Percentiles rank a stretch among this genome's conserved stretches.
Evolutionary conservation across 2,797 vertebrate species (phyloP).

Genomic region (Lerista edwardsae): DNA sequence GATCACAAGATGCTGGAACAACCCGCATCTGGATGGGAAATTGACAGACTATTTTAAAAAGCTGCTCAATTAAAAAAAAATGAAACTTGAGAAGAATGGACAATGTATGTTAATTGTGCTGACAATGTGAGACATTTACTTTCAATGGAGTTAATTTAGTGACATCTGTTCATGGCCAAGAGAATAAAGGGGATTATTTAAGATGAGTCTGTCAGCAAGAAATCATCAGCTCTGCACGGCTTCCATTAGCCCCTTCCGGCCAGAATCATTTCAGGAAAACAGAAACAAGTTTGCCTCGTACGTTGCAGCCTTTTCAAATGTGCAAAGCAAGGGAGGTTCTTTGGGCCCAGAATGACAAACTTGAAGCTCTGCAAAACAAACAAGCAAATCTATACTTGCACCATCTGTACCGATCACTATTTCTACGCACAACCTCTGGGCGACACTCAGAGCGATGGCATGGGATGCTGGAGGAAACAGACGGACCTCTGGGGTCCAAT

Average conservation of each 20-base stretch:
- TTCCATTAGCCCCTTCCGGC: conserved; percentile 11
- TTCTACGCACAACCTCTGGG: not conserved
- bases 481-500: too few species aligned
- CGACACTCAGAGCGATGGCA: not conserved
- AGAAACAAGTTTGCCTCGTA: not conserved
- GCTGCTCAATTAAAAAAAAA: conserved; percentile 35
- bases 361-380: not conserved
- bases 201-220: conserved; percentile 17
- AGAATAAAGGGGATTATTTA: conserved; percentile 37
- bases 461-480: not conserved
- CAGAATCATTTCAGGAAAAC: not conserved
- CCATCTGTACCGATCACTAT: too few species aligned
- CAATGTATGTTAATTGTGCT: conserved; percentile 64
- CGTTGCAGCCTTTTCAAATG: not conserved
- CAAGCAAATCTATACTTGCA: not conserved
- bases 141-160: conserved; percentile 46
- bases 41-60: conserved; percentile 15
- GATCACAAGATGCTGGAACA: conserved; percentile 43
- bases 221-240: not conserved
- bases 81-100: conserved; percentile 63
- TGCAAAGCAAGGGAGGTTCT: not conserved
- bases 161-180: conserved; percentile 24
- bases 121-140: conserved; percentile 57
- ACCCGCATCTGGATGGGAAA: conserved; percentile 39
- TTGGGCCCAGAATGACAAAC: not conserved